Percentiles rank a stretch among this genome's conserved stretches.
These are phyloP conservation scores for Chionis minor DNA, from an alignment of 2,113 vertebrate species.

Conservation along the genomic window DNA sequence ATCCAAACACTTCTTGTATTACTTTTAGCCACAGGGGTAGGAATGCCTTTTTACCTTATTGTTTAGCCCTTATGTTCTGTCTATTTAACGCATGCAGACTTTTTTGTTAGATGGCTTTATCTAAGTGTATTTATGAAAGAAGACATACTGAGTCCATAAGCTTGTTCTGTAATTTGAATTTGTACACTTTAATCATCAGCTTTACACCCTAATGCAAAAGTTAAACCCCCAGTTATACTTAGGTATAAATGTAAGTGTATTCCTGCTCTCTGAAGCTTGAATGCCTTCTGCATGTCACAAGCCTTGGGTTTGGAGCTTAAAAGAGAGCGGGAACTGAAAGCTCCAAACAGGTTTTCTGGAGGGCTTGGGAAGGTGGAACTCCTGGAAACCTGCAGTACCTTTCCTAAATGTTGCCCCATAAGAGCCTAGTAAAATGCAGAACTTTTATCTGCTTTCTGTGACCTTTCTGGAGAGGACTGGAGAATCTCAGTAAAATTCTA, in stretches of 20 bases:
- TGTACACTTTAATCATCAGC: background rate
- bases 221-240: background rate
- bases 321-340: background rate
- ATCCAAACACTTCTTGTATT: background rate
- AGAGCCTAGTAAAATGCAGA: background rate
- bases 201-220: background rate
- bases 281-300: background rate
- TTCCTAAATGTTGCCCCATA: background rate
- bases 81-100: background rate
- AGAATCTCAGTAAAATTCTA: background rate
- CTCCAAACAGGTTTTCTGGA: background rate
- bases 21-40: background rate
- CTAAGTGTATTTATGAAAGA: background rate
- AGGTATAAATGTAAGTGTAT: background rate
- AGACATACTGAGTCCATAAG: background rate
- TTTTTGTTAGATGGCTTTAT: background rate
- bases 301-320: background rate
- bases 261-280: background rate
- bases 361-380: accelerated
- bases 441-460: background rate
- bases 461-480: background rate
- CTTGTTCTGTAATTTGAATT: background rate
- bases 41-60: background rate
- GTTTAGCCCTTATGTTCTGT: background rate
- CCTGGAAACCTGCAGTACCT: background rate